Evolutionary conservation across 2,797 vertebrate genomes (phyloP), one percentile per base, ranked within the genome.

Genomic region (Pangasius krempfi): DNA sequence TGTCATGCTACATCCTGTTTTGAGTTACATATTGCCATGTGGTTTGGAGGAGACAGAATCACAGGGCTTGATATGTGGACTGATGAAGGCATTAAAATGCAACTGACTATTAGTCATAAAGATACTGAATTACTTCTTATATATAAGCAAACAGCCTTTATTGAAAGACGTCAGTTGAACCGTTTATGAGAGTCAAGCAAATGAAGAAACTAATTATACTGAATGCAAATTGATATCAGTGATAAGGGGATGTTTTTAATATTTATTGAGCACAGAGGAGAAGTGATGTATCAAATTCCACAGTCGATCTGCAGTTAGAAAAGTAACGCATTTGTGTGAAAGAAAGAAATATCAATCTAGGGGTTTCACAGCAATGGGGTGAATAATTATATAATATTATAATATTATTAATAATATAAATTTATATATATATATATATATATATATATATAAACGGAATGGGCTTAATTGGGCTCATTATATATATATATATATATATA

Each of bases 31-130:
- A 40, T 14, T 14, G 27, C 10, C 52, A 22, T 58, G 78, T 80
- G 78, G 52, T 58, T 58, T 80, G 78, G 52, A 80, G 52, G 78
- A 56, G 54, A 60, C 33, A 27, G n/a, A 80, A 60, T 40, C 52
- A 60, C 56, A 27, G 10, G 20, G 56, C 33, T 60, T 58, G 54
- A 81, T 40, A 37, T 40, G 14, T 37, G 78, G 52, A 80, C 16
- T 22, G 9, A n/a, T 50, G 40, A 76, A 50, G 73, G 16, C 44
- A 76, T 27, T 47, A 80, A 80, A 80, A 80, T 37, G 52, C 18
- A 37, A 22, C 47, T 30, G 50, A 79, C 50, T 80, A 30, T 33
- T 22, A 78, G 14, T 52, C 75, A 52, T 52, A 52, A 78, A 52
- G 30, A 56, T 56, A 12, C 9, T 4, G 2, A 79, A 56, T 8